Base-by-base conservation (phyloP, 2,113 vertebrate genomes). In the Xiphophorus couchianus region DNA sequence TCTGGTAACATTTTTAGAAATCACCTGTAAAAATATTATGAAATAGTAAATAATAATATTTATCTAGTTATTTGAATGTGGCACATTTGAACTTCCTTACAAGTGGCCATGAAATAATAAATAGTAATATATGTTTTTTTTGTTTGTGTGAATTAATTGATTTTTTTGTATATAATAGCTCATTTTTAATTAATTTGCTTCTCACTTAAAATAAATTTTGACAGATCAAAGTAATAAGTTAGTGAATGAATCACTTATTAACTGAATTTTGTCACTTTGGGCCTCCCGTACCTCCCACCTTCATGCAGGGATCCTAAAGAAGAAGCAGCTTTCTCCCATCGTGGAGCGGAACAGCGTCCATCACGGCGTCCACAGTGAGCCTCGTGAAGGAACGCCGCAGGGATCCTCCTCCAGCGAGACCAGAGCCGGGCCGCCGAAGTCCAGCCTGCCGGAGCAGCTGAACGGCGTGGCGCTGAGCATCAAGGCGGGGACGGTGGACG, bases 271-370 rank as follows among this genome's bases (percentile, higher is more conserved):
- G 51, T 22, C 51, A 10, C 51, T n/a, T n/a, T 58, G 51, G 51
- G 51, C 2, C 51, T n/a, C 25, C 51, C 17, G 25, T 58, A 58
- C 25, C 1, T 25, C 3, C 2, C 9, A 3, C 10, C 25, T 31
- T 31, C n/a, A 0, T 15, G 0, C 89, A 98, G 97, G 97, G 31
- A 98, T 98, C 85, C 92, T 97, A 37, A 98, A 97, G 92, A 95
- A 94, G 90, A 96, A 97, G 88, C 93, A 93, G 82, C 94, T 97
- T 42, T 96, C 96, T 58, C 93, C 96, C 1, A 95, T 96, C 65
- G 95, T 95, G 0, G 97, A 98, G 88, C 92, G 95, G 79, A 95
- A 96, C 77, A 94, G 95, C 64, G 91, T 96, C 68, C 94, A 93
- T 48, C 89, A 77, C 66, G 28, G 28, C 28, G 90, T 95, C 33